Conservation (phyloP, 2,888 invertebrate genomes). For the Plagodis dolabraria region DNA sequence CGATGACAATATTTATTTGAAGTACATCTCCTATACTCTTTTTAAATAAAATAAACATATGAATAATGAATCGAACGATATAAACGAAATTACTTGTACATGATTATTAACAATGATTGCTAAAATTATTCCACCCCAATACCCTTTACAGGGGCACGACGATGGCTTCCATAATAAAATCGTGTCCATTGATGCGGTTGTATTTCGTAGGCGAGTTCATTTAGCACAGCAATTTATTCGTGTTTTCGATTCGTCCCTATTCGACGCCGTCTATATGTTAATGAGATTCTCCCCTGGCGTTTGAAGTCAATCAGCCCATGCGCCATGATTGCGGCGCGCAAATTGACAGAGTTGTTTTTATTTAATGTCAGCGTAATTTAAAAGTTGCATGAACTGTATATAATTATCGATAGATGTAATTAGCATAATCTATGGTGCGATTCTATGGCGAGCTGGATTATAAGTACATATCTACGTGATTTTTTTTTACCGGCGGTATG, state of each 20-base stretch:
- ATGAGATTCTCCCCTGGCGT: conserved; percentile 49
- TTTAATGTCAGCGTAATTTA: background rate
- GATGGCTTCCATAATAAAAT: conserved; percentile 11
- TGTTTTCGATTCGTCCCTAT: conserved; percentile 31
- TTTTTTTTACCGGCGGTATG: too few relatives aligned
- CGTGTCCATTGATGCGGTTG: conserved; percentile 13
- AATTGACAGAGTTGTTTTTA: conserved; percentile 32
- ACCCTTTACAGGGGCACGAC: background rate
- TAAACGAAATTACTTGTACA: background rate
- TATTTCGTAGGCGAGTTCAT: conserved; percentile 38
- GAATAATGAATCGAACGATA: too few relatives aligned
- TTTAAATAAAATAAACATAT: too few relatives aligned
- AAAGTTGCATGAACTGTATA: too few relatives aligned
- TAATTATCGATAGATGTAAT: too few relatives aligned
- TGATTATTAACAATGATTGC: background rate
- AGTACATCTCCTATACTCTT: too few relatives aligned
- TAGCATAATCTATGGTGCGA: too few relatives aligned
- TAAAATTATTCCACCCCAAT: background rate
- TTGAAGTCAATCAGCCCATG: conserved; percentile 51
- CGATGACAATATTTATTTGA: too few relatives aligned
- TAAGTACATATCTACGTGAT: too few relatives aligned
- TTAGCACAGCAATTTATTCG: conserved; percentile 29
- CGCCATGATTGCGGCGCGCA: conserved; percentile 43
- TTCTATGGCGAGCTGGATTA: too few relatives aligned
- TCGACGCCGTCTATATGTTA: conserved; percentile 53